Percentiles rank a stretch among this genome's conserved stretches.
These are phyloP conservation scores for Penaeus vannamei DNA, from an alignment of 1,140 invertebrate species.

Conservation along the genomic window DNA sequence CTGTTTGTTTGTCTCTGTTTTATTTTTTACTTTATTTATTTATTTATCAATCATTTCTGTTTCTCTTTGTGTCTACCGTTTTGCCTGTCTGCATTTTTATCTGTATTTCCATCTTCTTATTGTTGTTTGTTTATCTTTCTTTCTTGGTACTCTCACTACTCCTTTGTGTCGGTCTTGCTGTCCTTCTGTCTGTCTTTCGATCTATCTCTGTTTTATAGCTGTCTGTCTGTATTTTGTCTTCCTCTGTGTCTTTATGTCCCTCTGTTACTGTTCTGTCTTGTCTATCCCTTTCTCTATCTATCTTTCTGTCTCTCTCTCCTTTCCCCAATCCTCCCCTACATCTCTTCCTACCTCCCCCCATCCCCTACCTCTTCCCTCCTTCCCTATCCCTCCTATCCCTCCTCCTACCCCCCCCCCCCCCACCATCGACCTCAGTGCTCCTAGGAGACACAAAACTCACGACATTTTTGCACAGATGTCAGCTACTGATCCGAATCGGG, in stretches of 20 bases:
- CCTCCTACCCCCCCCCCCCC: background rate
- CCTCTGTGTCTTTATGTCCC: background rate
- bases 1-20: no score
- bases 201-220: background rate
- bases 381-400: background rate
- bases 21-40: no score
- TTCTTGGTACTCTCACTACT: no score
- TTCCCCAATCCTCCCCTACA: background rate
- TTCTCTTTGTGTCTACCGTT: no score
- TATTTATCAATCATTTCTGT: no score
- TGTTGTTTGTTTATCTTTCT: no score
- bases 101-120: no score
- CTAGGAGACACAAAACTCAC: conserved; percentile 17
- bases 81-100: no score
- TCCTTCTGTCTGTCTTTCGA: background rate
- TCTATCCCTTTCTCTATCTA: background rate
- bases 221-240: background rate
- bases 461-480: conserved; percentile 47
- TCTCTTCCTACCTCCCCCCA: no score
- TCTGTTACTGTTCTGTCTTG: no score
- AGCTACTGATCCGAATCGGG: conserved; percentile 24
- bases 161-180: no score
- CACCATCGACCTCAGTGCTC: background rate
- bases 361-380: background rate
- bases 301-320: background rate